Percentiles rank a stretch among this genome's conserved stretches.
phyloP scores from a whole-genome alignment of 2,888 invertebrate species.

The Cosmia pyralina region DNA sequence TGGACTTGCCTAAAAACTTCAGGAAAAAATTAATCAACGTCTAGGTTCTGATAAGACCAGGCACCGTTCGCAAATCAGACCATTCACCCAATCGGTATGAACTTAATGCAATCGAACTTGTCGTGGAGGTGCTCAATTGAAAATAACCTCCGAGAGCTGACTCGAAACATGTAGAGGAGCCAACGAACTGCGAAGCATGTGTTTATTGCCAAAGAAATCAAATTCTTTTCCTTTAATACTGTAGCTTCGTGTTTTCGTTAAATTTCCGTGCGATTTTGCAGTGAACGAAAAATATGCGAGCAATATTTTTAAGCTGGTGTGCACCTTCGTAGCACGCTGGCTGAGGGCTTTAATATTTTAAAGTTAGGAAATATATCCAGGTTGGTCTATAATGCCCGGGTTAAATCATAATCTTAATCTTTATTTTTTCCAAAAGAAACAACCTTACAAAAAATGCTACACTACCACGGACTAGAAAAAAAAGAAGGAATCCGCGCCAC shows the following conservation, averaged over 20 bases:
- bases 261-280: constrained; percentile 47
- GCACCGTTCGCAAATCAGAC: background rate
- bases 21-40: background rate
- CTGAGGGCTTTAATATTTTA: background rate
- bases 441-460: too few species aligned
- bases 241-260: constrained; percentile 24
- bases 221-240: constrained; percentile 51
- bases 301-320: constrained; percentile 10
- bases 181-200: constrained; percentile 59
- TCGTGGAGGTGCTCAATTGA: constrained; percentile 44
- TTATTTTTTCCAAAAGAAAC: too few species aligned
- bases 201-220: constrained; percentile 56
- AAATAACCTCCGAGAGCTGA: constrained; percentile 47
- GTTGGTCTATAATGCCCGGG: background rate
- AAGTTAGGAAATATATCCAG: background rate
- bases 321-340: background rate
- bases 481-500: too few species aligned
- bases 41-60: constrained; percentile 8
- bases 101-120: constrained; percentile 53
- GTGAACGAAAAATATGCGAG: constrained; percentile 16
- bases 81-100: constrained; percentile 15
- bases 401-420: too few species aligned
- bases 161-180: constrained; percentile 32
- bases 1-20: background rate
- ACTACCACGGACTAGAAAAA: too few species aligned